Evolutionary conservation across 2,113 vertebrate species (phyloP), one percentile per base, ranked within the genome.

Genomic region (Cochlearius cochlearius): DNA sequence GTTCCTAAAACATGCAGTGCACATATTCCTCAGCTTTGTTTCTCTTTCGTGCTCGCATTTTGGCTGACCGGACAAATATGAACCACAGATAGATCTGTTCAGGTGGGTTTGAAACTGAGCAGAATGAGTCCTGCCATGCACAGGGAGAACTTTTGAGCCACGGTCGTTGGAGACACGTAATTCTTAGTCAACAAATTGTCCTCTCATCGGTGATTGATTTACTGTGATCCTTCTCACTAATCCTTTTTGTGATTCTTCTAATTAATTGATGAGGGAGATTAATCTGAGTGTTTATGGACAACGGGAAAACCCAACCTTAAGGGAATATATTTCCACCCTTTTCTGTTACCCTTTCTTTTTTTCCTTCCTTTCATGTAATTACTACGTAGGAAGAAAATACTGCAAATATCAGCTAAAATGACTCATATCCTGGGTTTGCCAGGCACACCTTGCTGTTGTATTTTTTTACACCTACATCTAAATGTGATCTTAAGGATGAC

Each of bases 371-470:
- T 82, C 34, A 87, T 60, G 66, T 93, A 96, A 80, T 86, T 93
- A 78, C 41, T 85, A 94, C 1, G 23, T 88, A 96, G 94, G 95
- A 90, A 95, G 94, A 92, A 86, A 96, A 97, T 92, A 96, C n/a
- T 97, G 86, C 75, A 95, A 94, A 89, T 92, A 94, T 85, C 85
- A 3, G 67, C 60, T 92, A 72, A 89, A 92, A 60, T 97, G 97
- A 98, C 92, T 98, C 98, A 98, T 92, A 96, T 98, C 97, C 97
- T 97, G 97, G 50, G 72, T 94, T 97, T 87, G 92, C 85, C 89
- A 50, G 83, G 38, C 94, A 97, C 96, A 90, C 86, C 86, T 97
- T 39, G 1, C 72, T 74, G 62, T 53, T 95, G 39, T 77, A 58
- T 16, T 79, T 91, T 86, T 86, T 92, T 71, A 80, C 60, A 96